phyloP scores from a whole-genome alignment of 2,888 invertebrate genomes.

The Baronia brevicornis region DNA sequence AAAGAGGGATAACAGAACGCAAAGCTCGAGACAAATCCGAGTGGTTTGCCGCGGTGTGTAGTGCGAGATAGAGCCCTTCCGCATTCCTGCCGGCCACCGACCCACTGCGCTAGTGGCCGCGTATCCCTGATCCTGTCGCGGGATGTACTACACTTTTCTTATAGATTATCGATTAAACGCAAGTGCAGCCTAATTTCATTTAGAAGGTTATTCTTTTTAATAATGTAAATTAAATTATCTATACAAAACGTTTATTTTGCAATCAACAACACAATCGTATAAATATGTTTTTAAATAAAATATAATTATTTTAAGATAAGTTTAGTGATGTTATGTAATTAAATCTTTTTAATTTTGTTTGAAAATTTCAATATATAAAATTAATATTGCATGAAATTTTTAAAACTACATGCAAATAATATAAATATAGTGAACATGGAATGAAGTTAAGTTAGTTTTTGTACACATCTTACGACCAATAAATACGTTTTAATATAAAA shows the following conservation, averaged over 20 bases:
- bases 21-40: constrained; percentile 34
- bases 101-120: constrained; percentile 71
- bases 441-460: no score
- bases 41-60: constrained; percentile 30
- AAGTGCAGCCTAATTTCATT: constrained; percentile 16
- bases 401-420: no score
- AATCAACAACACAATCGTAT: constrained; percentile 21
- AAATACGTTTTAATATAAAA: no score
- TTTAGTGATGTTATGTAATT: no score
- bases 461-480: no score
- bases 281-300: constrained; percentile 2
- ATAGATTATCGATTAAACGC: constrained; percentile 13
- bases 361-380: no score
- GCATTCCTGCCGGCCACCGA: constrained; percentile 68
- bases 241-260: constrained; percentile 2
- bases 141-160: constrained; percentile 33
- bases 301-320: no score
- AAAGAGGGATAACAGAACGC: no score
- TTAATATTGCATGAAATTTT: no score
- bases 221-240: constrained; percentile 12
- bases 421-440: no score
- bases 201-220: constrained; percentile 18
- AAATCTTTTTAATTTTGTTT: no score
- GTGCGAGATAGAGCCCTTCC: constrained; percentile 48
- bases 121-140: constrained; percentile 67